Evolutionary conservation across 37 sponge, comb jelly and placozoan genomes (phyloP).

Genomic region (Haliclona indistincta): DNA sequence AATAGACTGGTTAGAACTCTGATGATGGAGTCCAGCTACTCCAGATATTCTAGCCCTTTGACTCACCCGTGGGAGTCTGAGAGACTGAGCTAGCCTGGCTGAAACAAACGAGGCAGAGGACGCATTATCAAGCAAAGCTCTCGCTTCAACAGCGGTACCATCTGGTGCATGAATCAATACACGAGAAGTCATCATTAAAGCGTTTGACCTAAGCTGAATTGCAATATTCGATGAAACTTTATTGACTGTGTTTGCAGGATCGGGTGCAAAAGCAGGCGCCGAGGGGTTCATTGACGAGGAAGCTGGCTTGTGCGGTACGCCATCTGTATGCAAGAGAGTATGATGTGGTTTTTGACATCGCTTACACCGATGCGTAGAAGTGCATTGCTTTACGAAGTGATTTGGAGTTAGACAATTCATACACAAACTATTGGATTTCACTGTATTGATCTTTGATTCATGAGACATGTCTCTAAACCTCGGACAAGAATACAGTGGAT

Average conservation of each 20-base stretch:
- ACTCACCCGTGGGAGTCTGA: not conserved
- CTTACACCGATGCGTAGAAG: not conserved
- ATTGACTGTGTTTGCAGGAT: not conserved
- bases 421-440: slow-evolving; percentile 9
- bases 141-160: slow-evolving; percentile 6
- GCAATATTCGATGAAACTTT: not conserved
- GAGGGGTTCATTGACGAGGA: not conserved
- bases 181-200: slow-evolving; percentile 11
- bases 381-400: slow-evolving; percentile 25
- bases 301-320: not conserved
- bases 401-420: slow-evolving; percentile 1
- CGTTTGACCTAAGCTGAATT: not conserved
- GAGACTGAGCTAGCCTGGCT: slow-evolving; percentile 1
- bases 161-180: slow-evolving; percentile 4
- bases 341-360: too few species aligned
- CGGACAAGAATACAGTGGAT: slow-evolving; percentile 20
- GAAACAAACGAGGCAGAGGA: slow-evolving; percentile 22
- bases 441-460: slow-evolving; percentile 1
- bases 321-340: not conserved
- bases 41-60: slow-evolving; percentile 22
- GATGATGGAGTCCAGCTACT: slow-evolving; percentile 5
- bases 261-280: not conserved
- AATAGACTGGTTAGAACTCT: not conserved
- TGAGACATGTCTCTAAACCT: slow-evolving; percentile 18
- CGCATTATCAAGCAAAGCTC: slow-evolving; percentile 13